Evolutionary conservation across 2,888 invertebrate species (phyloP).

Genomic region (Caenorhabditis parvicauda): DNA sequence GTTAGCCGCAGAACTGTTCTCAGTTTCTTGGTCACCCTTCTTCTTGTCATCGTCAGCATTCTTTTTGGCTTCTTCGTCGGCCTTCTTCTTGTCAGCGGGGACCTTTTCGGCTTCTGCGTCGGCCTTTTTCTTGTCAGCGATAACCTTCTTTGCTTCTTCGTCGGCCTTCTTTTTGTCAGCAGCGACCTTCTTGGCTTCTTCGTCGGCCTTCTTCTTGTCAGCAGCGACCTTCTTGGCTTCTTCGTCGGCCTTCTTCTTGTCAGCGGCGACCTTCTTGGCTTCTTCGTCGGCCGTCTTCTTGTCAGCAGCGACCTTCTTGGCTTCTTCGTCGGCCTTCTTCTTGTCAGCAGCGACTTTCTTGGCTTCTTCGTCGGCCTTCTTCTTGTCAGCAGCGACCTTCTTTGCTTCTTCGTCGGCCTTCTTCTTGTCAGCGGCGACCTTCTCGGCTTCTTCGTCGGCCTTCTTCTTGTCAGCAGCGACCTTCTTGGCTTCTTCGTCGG

Average conservation of each 20-base stretch:
- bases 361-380: constrained; percentile 4
- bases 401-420: constrained; percentile 15
- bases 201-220: background rate
- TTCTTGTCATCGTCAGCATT: constrained; percentile 13
- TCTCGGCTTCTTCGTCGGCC: constrained; percentile 8
- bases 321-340: constrained; percentile 4
- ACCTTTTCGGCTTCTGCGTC: constrained; percentile 4
- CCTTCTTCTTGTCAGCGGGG: constrained; percentile 4
- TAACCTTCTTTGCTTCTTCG: constrained; percentile 13
- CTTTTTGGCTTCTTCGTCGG: constrained; percentile 14
- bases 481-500: constrained; percentile 11
- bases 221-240: constrained; percentile 8
- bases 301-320: constrained; percentile 15
- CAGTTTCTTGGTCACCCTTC: constrained; percentile 21
- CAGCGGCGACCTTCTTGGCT: constrained; percentile 10
- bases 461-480: constrained; percentile 14
- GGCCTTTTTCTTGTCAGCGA: constrained; percentile 15
- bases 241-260: constrained; percentile 12
- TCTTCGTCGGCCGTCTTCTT: constrained; percentile 11
- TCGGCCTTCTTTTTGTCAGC: constrained; percentile 10
- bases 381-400: constrained; percentile 13
- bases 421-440: constrained; percentile 11
- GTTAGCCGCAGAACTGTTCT: constrained; percentile 9
- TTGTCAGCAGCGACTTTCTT: constrained; percentile 9
- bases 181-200: constrained; percentile 7